Evolutionary conservation across 2,113 vertebrate species (phyloP), one percentile per base, ranked within the genome.

Genomic region (Nothobranchius furzeri): DNA sequence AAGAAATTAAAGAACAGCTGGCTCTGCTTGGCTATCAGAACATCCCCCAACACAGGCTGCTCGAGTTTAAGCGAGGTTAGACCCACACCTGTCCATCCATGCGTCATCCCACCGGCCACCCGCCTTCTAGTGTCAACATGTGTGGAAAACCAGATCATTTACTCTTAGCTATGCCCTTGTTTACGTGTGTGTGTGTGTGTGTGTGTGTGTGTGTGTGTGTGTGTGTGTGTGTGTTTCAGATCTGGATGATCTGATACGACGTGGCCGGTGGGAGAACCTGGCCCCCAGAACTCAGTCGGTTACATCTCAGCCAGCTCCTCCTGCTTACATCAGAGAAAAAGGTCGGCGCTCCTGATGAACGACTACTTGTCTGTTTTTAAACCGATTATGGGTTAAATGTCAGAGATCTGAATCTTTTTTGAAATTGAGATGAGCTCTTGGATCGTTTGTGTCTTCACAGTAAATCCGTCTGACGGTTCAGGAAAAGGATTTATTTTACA

Each of bases 41-140:
- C 66, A 84, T 94, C 20, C 75, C 92, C 0, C 78, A 70, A 66
- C 81, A 92, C 70, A 79, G 89, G 55, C 86, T 94, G 47, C 76
- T 4, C 2, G 86, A 92, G 70, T 92, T 93, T 61, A 94, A 93
- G 60, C 77, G 52, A 90, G 93, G 93, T 93, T 24, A n/a, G 43
- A 12, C 12, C 43, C 43, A 30, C 30, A 30, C 20, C 5, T 11
- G 2, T 20, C 10, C 7, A 24, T 8, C 6, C 2, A 12, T 7
- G 12, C 20, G 20, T 20, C 20, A 20, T 20, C 20, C 20, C 20
- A 20, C 20, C 20, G 20, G 20, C 20, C 20, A 20, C 20, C 20
- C 20, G 20, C 20, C 20, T 9, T 40, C 37, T 40, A 40, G 7
- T 40, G 37, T 7, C 6, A 40, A 40, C 6, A 40, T 40, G 37